Base-by-base conservation (phyloP, 1,140 invertebrate species). In the Anadara kagoshimensis region DNA sequence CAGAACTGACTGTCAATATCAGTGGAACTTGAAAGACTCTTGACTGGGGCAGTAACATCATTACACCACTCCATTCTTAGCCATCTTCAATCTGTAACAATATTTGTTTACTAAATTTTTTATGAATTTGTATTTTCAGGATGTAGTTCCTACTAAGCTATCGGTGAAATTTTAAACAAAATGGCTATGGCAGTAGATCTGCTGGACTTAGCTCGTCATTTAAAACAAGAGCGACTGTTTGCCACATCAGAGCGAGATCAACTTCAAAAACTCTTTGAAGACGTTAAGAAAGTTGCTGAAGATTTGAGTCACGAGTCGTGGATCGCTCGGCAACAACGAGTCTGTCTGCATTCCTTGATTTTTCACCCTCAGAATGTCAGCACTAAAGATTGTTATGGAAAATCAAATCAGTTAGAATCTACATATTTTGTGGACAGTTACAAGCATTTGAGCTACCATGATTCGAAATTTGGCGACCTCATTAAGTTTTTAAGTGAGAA, bases 391-490 rank as follows among this genome's bases (percentile, higher is more conserved):
- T 76, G 91, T 93, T 63, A 90, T 92, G 44, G 93, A 69, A 91
- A 92, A 78, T 94, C 95, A 10, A 95, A 94, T 86, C 89, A 92
- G 53, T 90, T 97, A 26, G 94, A 96, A 78, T 93, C 92, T 81
- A 93, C 94, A 3, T 92, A 93, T 61, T 98, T 98, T 89, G 90
- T 97, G 47, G 95, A 98, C 88, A 95, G 93, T 36, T 95, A 96
- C 85, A 96, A 96, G 89, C 92, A 93, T 58, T 79, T 90, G 18
- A 85, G 83, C 43, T 86, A 89, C 82, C 91, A 97, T 91, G 93
- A 95, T 83, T 92, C 93, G 22, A 89, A 93, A 53, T 93, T 96
- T 80, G 94, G 94, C 36, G 94, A 96, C 81, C 93, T 97, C 53
- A 88, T 98, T 20, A 87, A 85, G 69, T 92, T 92, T 77, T 86